A percentile compares a stretch with the other conserved stretches of the same genome.
These are phyloP conservation scores for Amphipoea oculea DNA, from an alignment of 2,888 invertebrate species.

Conservation along the genomic window DNA sequence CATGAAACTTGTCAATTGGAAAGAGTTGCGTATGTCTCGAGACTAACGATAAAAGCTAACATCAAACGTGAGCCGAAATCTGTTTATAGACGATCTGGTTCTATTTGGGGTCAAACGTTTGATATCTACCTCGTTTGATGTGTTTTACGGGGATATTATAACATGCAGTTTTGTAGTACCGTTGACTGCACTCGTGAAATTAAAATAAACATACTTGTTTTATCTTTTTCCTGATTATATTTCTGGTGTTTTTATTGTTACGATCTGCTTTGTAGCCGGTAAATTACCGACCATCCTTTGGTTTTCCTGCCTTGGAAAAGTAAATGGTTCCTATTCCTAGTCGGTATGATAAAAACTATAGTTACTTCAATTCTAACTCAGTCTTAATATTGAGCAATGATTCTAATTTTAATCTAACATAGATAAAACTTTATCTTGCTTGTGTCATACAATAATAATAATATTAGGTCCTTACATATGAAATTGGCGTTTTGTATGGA, in stretches of 20 bases:
- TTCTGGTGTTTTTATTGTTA: conserved; percentile 30
- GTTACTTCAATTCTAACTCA: conserved; percentile 9
- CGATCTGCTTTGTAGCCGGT: conserved; percentile 22
- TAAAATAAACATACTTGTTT: conserved; percentile 49
- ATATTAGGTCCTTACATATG: too few species aligned
- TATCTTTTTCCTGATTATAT: conserved; percentile 44
- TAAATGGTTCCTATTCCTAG: conserved; percentile 1
- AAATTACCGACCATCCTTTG: conserved; percentile 9
- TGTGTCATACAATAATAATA: conserved; percentile 51
- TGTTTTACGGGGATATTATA: conserved; percentile 77
- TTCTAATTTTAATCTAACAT: conserved; percentile 54
- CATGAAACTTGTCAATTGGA: conserved; percentile 77
- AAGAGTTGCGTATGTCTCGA: conserved; percentile 72
- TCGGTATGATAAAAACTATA: neutral
- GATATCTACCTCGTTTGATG: conserved; percentile 84
- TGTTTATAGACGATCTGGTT: conserved; percentile 81
- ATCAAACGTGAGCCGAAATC: conserved; percentile 78
- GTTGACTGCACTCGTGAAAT: conserved; percentile 46
- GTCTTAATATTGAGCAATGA: conserved; percentile 41
- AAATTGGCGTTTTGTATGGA: too few species aligned
- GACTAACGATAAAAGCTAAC: conserved; percentile 79
- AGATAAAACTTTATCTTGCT: conserved; percentile 56
- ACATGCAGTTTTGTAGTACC: conserved; percentile 61
- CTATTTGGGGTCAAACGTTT: conserved; percentile 84
- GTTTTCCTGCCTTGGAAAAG: conserved; percentile 28